Evolutionary conservation across 2,113 vertebrate species (phyloP).

Genomic region (Rhinolophus sinicus): DNA sequence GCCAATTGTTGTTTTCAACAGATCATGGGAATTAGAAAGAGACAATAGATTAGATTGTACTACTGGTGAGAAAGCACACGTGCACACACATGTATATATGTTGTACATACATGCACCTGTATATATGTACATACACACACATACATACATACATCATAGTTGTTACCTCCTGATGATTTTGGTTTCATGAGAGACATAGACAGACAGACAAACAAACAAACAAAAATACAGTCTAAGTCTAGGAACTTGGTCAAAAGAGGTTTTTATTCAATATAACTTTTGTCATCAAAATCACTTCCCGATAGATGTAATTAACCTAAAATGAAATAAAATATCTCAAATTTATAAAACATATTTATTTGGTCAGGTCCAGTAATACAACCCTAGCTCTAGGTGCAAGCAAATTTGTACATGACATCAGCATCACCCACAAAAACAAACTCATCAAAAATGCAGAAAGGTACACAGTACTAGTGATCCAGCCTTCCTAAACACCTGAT

Average conservation of each 20-base stretch:
- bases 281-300: background rate
- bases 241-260: background rate
- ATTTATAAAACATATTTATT: background rate
- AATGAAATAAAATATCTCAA: background rate
- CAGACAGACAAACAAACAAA: constrained; percentile 13
- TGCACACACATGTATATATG: rapidly evolving
- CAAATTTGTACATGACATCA: background rate
- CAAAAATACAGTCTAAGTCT: background rate
- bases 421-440: background rate
- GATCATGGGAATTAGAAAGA: background rate
- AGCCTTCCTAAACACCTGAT: background rate
- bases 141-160: background rate
- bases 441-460: background rate
- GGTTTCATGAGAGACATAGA: background rate
- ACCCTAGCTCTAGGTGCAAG: background rate
- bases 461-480: background rate
- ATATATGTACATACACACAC: background rate
- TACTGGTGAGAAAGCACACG: background rate
- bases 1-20: constrained; percentile 23
- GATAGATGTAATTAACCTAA: background rate
- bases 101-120: background rate
- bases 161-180: background rate
- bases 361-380: background rate
- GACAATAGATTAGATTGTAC: background rate
- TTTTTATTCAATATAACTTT: background rate